A percentile compares a stretch with the other conserved stretches of the same genome.
Conservation (phyloP, 1,140 invertebrate species). For the Venustaconcha ellipsiformis region DNA sequence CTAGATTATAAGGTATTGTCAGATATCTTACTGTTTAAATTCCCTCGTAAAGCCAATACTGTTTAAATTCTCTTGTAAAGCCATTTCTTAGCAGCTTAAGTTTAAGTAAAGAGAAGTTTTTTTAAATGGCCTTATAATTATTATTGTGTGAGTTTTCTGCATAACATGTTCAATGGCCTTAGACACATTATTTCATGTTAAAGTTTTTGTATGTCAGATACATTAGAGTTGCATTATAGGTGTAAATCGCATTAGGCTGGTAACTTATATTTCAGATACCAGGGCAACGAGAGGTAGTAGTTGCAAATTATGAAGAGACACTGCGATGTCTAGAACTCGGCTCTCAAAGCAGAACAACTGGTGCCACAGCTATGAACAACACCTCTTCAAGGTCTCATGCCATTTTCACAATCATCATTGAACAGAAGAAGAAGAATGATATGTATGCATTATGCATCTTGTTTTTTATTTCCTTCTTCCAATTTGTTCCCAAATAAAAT, state of each 20-base stretch:
- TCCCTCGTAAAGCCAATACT: too few species aligned
- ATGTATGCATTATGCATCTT: constrained; percentile 38
- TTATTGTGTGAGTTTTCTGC: too few species aligned
- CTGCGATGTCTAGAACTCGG: constrained; percentile 75
- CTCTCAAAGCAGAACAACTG: constrained; percentile 82
- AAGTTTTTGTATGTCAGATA: neutral
- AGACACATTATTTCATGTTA: neutral
- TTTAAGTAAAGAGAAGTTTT: neutral
- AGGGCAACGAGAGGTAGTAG: constrained; percentile 55
- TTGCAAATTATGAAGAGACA: constrained; percentile 48
- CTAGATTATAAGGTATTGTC: too few species aligned
- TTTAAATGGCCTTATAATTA: neutral
- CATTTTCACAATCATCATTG: constrained; percentile 73
- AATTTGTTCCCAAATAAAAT: neutral
- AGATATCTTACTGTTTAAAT: too few species aligned
- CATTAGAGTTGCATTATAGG: neutral
- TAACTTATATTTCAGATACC: constrained; percentile 50
- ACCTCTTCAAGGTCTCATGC: constrained; percentile 74
- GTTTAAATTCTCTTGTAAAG: too few species aligned
- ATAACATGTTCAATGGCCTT: neutral
- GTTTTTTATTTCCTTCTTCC: neutral
- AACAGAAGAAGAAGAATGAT: constrained; percentile 59
- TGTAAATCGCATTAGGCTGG: too few species aligned
- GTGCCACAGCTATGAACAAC: constrained; percentile 87
- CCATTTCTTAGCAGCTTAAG: too few species aligned